phyloP scores from a whole-genome alignment of 2,888 invertebrate species.

The Noctua fimbriata region DNA sequence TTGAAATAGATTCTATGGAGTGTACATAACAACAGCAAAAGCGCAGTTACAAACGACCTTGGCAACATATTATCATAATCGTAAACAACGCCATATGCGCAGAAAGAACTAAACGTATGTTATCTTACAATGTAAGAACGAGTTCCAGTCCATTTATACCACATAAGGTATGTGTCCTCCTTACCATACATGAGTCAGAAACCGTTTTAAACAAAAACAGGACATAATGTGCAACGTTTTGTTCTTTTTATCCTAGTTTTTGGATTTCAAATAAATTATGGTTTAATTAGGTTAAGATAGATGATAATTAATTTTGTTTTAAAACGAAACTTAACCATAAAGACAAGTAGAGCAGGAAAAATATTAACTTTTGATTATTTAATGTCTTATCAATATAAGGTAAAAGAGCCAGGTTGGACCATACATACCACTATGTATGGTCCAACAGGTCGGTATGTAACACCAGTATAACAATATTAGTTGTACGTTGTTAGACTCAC shows the following conservation, averaged over 20 bases:
- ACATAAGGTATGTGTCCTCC: conserved; percentile 34
- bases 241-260: not conserved
- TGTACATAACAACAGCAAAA: not conserved
- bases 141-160: conserved; percentile 6
- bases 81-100: conserved; percentile 28
- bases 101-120: not conserved
- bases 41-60: not conserved
- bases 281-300: not conserved
- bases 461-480: not conserved
- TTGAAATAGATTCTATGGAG: not conserved
- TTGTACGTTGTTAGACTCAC: not conserved
- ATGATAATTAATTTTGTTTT: not conserved
- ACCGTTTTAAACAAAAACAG: not conserved
- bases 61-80: conserved; percentile 24
- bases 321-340: not conserved
- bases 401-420: not conserved
- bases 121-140: conserved; percentile 13
- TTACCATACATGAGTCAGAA: conserved; percentile 45
- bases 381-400: not conserved
- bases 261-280: not conserved
- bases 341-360: not conserved
- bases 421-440: no score
- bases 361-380: not conserved
- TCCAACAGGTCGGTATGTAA: not conserved
- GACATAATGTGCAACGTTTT: not conserved